Evolutionary conservation across 2,113 vertebrate species (phyloP).

Genomic region (Candoia aspera): DNA sequence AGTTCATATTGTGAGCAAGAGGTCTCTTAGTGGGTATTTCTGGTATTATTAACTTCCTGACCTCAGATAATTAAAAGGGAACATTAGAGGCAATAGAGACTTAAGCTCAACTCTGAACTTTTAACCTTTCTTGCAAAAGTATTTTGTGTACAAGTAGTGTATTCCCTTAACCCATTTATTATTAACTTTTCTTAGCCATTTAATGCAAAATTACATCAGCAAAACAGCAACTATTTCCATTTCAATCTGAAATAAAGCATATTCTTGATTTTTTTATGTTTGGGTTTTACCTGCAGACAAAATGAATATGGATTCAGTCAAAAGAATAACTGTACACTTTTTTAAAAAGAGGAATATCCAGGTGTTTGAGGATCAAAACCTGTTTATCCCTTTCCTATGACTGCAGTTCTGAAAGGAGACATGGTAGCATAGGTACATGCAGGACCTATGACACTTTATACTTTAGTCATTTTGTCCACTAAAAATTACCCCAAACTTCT

Average conservation of each 20-base stretch:
- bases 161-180: conserved; percentile 67
- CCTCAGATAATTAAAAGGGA: conserved; percentile 85
- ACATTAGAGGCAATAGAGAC: conserved; percentile 77
- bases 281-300: conserved; percentile 57
- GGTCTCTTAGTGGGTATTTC: conserved; percentile 81
- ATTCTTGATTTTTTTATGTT: conserved; percentile 58
- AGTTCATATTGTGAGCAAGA: conserved; percentile 81
- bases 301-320: background rate
- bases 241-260: conserved; percentile 53
- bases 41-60: conserved; percentile 88
- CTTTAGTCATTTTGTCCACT: background rate
- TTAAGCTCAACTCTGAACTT: conserved; percentile 84
- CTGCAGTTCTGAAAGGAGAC: background rate
- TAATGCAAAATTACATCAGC: conserved; percentile 56
- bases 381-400: background rate
- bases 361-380: background rate
- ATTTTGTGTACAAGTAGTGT: conserved; percentile 75
- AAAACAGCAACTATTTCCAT: conserved; percentile 30
- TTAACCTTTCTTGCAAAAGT: conserved; percentile 74
- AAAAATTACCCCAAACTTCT: background rate
- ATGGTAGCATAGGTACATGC: background rate
- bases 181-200: conserved; percentile 69
- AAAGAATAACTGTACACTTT: background rate
- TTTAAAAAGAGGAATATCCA: background rate
- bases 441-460: background rate